Evolutionary conservation across 2,888 invertebrate species (phyloP).

Genomic region (Lycophotia porphyrea): DNA sequence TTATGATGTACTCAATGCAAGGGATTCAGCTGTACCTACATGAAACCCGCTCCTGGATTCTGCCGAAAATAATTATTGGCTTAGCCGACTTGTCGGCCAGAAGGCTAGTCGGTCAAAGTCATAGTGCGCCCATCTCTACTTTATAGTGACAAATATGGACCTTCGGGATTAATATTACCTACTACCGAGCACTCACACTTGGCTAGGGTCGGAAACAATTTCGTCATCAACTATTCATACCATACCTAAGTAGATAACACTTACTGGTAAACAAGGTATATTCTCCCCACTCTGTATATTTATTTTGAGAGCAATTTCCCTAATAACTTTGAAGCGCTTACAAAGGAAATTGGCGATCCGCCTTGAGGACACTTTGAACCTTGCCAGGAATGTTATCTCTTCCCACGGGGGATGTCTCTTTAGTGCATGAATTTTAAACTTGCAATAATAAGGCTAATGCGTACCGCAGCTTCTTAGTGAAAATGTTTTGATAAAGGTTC

Average conservation of each 20-base stretch:
- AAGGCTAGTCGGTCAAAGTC: neutral
- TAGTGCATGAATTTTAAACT: slow-evolving; percentile 58
- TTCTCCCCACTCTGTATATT: slow-evolving; percentile 71
- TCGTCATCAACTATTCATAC: slow-evolving; percentile 76
- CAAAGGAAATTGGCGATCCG: slow-evolving; percentile 80
- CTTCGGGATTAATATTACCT: slow-evolving; percentile 72
- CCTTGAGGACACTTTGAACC: slow-evolving; percentile 77
- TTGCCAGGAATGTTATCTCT: slow-evolving; percentile 69
- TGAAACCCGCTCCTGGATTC: neutral
- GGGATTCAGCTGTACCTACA: neutral
- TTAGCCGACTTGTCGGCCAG: neutral
- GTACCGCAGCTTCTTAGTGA: slow-evolving; percentile 35
- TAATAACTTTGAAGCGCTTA: slow-evolving; percentile 78
- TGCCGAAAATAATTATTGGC: neutral
- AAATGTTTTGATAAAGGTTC: slow-evolving; percentile 17
- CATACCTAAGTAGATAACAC: slow-evolving; percentile 65
- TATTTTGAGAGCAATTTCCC: slow-evolving; percentile 80
- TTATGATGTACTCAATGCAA: neutral
- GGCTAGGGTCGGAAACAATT: slow-evolving; percentile 71
- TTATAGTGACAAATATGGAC: slow-evolving; percentile 80
- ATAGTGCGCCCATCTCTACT: neutral
- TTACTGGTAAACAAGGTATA: slow-evolving; percentile 70
- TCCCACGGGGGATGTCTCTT: slow-evolving; percentile 68
- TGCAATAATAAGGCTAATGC: slow-evolving; percentile 53
- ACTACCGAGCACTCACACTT: slow-evolving; percentile 67